Evolutionary conservation across 1,140 invertebrate species (phyloP), one percentile per base, ranked within the genome.

Genomic region (Coenobita brevimanus): DNA sequence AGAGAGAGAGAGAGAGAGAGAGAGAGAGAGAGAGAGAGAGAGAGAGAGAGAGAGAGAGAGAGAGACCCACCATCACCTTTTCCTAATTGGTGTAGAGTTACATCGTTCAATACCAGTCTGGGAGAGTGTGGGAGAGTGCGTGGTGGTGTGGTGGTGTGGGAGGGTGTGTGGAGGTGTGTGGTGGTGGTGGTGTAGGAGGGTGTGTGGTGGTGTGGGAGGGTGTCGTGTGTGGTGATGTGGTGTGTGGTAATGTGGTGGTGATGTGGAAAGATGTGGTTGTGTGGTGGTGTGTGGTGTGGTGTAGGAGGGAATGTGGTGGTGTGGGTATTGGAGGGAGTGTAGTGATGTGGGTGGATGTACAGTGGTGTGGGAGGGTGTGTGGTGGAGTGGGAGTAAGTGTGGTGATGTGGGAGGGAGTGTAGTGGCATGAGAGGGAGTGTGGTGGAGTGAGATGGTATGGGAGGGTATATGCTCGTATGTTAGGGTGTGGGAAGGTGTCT

Each of bases 71-170:
- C 79, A 82, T 62, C 79, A 60, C 79, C 79, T 82, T 82, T 57
- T 82, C 79, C 79, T 82, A 82, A 82, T 82, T 82, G 79, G 79
- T 82, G 79, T 82, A 43, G 60, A 82, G 79, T 82, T 82, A 41
- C 79, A 82, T 60, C 79, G 79, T 64, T 82, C 79, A 82, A 82
- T 82, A 82, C 79, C 60, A 64, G 57, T 57, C 79, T 46, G 79
- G 79, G 78, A 81, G 50, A 33, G 54, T 64, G 78, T 38, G 78
- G 36, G 79, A 82, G 79, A 38, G 79, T 64, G 27, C 6, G 60
- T 54, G n/a, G n/a, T 13, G 21, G 57, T 24, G 60, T 54, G 33
- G 24, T 21, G 50, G 41, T 10, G 21, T 27, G 33, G 50, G 6
- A 15, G 27, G 33, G 67, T 2, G 27, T 6, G 36, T 73, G 69